Evolutionary conservation across 2,888 invertebrate genomes (phyloP).

Genomic region (Sarcophaga carnaria): DNA sequence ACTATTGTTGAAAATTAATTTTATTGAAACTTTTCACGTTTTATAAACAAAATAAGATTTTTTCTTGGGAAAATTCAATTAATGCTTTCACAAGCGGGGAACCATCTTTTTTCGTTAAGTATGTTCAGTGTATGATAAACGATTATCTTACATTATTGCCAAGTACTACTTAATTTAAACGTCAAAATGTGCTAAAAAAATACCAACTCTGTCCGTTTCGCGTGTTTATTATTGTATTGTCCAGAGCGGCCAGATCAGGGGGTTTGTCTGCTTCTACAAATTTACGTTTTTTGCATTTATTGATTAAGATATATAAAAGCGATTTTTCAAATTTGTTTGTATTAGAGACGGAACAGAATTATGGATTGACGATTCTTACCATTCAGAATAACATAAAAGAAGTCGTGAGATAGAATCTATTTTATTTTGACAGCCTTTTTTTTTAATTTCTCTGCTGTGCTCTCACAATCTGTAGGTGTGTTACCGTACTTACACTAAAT

Average conservation of each 20-base stretch:
- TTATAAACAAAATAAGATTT: constrained; percentile 34
- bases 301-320: no score
- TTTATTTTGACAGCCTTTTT: no score
- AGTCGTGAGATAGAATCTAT: no score
- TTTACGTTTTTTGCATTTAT: no score
- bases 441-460: no score
- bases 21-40: constrained; percentile 14
- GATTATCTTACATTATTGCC: background rate
- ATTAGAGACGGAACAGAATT: no score
- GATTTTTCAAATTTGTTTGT: no score
- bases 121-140: constrained; percentile 42
- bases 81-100: constrained; percentile 65
- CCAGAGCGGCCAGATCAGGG: background rate
- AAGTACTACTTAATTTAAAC: background rate
- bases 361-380: no score
- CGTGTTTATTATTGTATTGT: background rate
- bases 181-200: background rate
- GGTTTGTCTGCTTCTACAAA: no score
- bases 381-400: no score
- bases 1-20: constrained; percentile 7
- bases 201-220: background rate
- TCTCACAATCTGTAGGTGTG: no score
- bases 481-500: no score
- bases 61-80: constrained; percentile 59
- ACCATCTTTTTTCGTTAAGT: constrained; percentile 61